Conservation (phyloP, 2,888 invertebrate genomes). For the Ophion ventricosus region DNA sequence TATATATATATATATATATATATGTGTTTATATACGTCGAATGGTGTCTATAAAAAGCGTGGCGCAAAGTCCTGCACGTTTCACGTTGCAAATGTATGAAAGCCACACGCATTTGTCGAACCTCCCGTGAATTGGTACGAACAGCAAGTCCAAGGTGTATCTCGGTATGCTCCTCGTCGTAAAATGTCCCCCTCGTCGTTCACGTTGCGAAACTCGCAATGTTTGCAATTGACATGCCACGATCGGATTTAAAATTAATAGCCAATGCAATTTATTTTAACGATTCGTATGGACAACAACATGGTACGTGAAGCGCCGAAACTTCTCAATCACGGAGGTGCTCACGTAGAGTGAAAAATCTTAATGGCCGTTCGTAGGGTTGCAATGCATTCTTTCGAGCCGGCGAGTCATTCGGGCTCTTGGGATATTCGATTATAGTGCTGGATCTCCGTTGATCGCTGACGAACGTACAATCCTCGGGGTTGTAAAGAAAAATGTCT, state of each 20-base stretch:
- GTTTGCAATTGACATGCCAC: slow-evolving; percentile 56
- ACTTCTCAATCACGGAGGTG: slow-evolving; percentile 1
- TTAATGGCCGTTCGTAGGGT: background rate
- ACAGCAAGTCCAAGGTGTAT: slow-evolving; percentile 7
- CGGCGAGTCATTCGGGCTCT: slow-evolving; percentile 10
- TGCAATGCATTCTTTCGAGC: background rate
- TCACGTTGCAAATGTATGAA: slow-evolving; percentile 56
- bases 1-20: no score
- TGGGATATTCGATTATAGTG: background rate
- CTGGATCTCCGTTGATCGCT: background rate
- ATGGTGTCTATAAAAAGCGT: slow-evolving; percentile 23
- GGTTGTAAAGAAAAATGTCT: slow-evolving; percentile 15
- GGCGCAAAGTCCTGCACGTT: slow-evolving; percentile 33
- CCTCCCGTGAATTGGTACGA: slow-evolving; percentile 11
- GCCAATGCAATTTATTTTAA: slow-evolving; percentile 52
- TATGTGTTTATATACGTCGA: background rate
- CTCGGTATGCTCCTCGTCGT: slow-evolving; percentile 1
- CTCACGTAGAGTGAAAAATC: background rate
- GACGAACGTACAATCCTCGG: slow-evolving; percentile 5
- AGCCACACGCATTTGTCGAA: slow-evolving; percentile 40
- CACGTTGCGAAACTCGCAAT: slow-evolving; percentile 44
- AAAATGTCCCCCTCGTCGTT: slow-evolving; percentile 47
- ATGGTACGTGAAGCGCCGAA: background rate
- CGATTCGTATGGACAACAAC: slow-evolving; percentile 27
- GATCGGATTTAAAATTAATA: slow-evolving; percentile 41